These are phyloP conservation scores for Alviniconcha strummeri DNA, from an alignment of 2,888 invertebrate genomes.

Conservation along the genomic window DNA sequence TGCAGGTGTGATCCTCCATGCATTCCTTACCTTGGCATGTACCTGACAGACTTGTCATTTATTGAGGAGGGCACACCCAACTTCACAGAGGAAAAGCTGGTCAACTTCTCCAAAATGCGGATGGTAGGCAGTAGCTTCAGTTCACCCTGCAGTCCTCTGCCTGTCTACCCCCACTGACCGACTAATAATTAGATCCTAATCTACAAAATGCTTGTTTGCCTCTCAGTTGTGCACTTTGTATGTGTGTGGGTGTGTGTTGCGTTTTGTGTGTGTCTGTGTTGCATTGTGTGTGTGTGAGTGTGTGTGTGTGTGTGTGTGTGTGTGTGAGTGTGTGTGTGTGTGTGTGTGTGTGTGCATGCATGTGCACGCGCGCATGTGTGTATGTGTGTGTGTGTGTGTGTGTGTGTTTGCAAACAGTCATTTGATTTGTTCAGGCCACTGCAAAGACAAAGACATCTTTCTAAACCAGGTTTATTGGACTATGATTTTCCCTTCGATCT, in stretches of 20 bases:
- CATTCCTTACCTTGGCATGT: constrained; percentile 82
- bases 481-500: no score
- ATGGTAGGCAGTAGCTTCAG: constrained; percentile 80
- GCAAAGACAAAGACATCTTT: no score
- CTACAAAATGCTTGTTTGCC: neutral
- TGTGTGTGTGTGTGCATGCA: no score
- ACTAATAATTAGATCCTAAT: neutral
- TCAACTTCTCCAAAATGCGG: constrained; percentile 96
- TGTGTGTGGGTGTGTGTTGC: neutral
- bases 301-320: no score
- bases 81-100: constrained; percentile 89
- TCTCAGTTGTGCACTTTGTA: neutral
- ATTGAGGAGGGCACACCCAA: constrained; percentile 95
- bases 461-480: no score
- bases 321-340: no score
- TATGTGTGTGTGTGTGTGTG: no score
- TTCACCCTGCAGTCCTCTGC: no score
- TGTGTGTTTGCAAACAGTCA: no score
- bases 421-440: no score
- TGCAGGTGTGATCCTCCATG: constrained; percentile 80
- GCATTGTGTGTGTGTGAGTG: no score
- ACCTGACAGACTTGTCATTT: constrained; percentile 91
- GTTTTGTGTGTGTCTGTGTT: neutral
- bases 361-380: no score
- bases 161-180: neutral